phyloP scores from a whole-genome alignment of 2,797 vertebrate genomes.

The Sarcoramphus papa region DNA sequence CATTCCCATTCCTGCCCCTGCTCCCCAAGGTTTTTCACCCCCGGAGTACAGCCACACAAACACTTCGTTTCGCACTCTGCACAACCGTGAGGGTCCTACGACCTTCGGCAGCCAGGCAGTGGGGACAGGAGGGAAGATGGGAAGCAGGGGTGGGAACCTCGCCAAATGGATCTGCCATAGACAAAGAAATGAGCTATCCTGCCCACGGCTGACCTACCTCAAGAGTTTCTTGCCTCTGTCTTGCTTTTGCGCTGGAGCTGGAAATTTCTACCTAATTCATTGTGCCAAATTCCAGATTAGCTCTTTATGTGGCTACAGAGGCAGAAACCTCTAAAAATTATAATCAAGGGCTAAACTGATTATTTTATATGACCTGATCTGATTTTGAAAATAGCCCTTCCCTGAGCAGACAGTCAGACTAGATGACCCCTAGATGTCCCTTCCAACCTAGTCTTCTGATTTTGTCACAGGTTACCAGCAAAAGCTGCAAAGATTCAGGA shows the following conservation, averaged over 20 bases:
- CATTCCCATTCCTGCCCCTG: background rate
- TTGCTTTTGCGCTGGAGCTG: background rate
- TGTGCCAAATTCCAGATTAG: background rate
- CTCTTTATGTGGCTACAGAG: background rate
- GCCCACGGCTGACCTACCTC: background rate
- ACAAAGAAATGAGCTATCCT: background rate
- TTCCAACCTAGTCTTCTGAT: background rate
- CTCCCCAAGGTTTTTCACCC: background rate
- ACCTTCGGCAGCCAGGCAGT: background rate
- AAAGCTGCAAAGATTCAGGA: background rate
- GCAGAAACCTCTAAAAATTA: background rate
- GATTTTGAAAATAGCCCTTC: background rate
- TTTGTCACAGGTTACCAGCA: background rate
- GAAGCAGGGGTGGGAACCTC: background rate
- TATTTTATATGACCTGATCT: background rate
- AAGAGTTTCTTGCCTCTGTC: background rate
- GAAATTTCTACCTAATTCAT: background rate
- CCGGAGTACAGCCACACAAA: background rate
- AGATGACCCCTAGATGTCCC: background rate
- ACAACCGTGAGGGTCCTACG: accelerated
- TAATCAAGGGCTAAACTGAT: background rate
- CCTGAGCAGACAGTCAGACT: background rate
- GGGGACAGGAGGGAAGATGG: background rate
- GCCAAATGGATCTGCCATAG: background rate
- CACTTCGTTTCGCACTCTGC: accelerated